These are phyloP conservation scores for Anastrepha obliqua DNA, from an alignment of 1,140 invertebrate species.

Conservation along the genomic window DNA sequence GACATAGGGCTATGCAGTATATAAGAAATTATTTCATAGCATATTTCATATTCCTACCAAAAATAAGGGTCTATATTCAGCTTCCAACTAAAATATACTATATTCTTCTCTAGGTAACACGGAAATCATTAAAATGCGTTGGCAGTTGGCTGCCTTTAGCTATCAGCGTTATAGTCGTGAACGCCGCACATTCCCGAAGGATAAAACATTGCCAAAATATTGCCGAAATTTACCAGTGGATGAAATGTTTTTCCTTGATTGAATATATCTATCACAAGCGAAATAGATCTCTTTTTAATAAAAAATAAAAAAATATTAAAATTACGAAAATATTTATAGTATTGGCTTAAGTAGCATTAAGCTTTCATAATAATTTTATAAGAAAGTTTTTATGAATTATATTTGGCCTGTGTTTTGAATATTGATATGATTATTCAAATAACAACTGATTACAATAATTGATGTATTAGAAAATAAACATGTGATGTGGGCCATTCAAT, in stretches of 20 bases:
- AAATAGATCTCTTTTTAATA: slow-evolving; percentile 16
- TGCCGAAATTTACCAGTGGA: slow-evolving; percentile 67
- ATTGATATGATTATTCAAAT: no score
- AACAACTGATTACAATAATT: no score
- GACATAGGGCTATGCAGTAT: no score
- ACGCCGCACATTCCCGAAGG: slow-evolving; percentile 62
- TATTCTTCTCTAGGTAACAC: slow-evolving; percentile 60
- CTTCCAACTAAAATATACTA: not conserved
- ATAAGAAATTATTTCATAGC: no score
- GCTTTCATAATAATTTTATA: not conserved
- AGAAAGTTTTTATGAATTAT: not conserved
- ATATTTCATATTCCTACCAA: no score
- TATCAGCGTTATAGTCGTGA: slow-evolving; percentile 68
- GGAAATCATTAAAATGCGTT: slow-evolving; percentile 65
- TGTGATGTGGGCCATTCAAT: no score
- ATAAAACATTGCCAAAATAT: slow-evolving; percentile 64
- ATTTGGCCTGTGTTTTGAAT: no score
- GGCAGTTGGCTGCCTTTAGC: slow-evolving; percentile 70
- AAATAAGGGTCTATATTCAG: no score
- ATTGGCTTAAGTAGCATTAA: not conserved
- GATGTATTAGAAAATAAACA: no score
- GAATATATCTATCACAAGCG: not conserved
- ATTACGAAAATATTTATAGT: not conserved
- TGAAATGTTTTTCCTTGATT: slow-evolving; percentile 64
- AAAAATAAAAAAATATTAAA: not conserved